Evolutionary conservation across 2,888 invertebrate species (phyloP), one percentile per base, ranked within the genome.

Genomic region (Eueremaeus valkanovi): DNA sequence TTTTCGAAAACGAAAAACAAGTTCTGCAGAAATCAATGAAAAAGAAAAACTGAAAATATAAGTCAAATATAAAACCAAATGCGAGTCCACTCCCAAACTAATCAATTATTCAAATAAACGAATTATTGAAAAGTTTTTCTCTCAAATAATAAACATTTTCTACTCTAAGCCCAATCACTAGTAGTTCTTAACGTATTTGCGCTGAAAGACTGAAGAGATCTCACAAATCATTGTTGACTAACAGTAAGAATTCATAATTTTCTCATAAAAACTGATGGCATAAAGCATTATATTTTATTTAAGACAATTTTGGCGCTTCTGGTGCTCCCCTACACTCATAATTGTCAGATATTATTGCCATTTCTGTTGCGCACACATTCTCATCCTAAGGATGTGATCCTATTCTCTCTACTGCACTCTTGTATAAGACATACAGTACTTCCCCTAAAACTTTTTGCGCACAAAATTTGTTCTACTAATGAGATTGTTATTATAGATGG

Each of bases 401-500:
- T n/a, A n/a, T n/a, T n/a, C n/a, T n/a, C n/a, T n/a, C n/a, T n/a
- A n/a, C n/a, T n/a, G n/a, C n/a, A n/a, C n/a, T n/a, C n/a, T n/a
- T 55, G 55, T 27, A 21, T 21, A 24, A 24, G 21, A 55, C n/a
- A 8, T 55, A 24, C n/a, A 55, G 55, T 18, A 55, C 27, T 55
- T 55, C 3, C 24, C 6, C 21, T 21, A 55, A 24, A 55, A 55
- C 6, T 13, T 55, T 55, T 21, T 55, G 9, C 8, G 6, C 61
- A 5, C 31, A 3, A 61, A 31, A 61, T 61, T 31, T 31, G 61
- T 61, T 18, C 11, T 31, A 61, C 61, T 61, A 61, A 61, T 61
- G 61, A 61, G 31, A 61, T 61, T 61, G 61, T 61, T 61, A 61
- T 61, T 61, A 61, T 31, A 13, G 29, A 31, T 61, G 61, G 61